Conservation (phyloP, 2,888 invertebrate species). For the Girardia tigrina region DNA sequence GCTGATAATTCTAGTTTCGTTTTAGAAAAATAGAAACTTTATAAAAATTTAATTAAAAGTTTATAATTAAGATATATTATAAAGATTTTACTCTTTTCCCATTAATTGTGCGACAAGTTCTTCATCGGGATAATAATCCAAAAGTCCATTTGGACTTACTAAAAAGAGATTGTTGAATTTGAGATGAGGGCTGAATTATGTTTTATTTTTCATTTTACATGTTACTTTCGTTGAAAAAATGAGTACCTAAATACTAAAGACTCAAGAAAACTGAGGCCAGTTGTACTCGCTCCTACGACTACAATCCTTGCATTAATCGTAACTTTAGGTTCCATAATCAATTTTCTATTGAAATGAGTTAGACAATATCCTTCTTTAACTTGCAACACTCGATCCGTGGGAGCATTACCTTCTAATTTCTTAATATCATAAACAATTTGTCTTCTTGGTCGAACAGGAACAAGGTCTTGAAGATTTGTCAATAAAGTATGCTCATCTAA, state of each 20-base stretch:
- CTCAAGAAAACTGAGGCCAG: constrained; percentile 47
- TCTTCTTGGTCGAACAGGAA: constrained; percentile 47
- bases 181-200: constrained; percentile 52
- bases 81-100: constrained; percentile 38
- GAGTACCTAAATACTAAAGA: constrained; percentile 47
- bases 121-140: constrained; percentile 45
- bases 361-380: constrained; percentile 45
- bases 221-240: too few species aligned
- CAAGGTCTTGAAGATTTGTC: constrained; percentile 45
- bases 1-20: constrained; percentile 54
- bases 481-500: constrained; percentile 44
- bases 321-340: constrained; percentile 50
- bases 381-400: constrained; percentile 45
- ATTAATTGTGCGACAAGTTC: constrained; percentile 42
- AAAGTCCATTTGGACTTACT: constrained; percentile 59
- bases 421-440: constrained; percentile 48
- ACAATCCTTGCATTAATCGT: constrained; percentile 50
- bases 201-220: too few species aligned
- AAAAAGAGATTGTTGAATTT: constrained; percentile 61
- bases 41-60: background rate
- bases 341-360: constrained; percentile 49
- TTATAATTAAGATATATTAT: background rate
- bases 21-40: constrained; percentile 37
- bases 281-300: constrained; percentile 50
- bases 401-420: constrained; percentile 45